Conservation (phyloP, 2,113 vertebrate species). For the Meleagris gallopavo region DNA sequence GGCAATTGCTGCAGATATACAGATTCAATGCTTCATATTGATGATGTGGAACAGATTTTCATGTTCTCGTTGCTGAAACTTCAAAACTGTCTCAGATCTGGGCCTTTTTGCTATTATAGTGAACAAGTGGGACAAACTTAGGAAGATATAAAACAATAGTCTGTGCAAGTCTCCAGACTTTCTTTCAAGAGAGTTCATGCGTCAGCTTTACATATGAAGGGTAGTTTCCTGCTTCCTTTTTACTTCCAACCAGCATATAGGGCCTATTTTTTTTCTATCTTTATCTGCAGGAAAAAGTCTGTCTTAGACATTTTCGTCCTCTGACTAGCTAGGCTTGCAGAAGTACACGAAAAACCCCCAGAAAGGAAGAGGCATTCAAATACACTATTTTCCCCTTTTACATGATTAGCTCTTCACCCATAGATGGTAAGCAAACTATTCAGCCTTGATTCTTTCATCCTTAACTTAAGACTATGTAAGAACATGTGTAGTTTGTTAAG, state of each 20-base stretch:
- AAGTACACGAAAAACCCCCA: not conserved
- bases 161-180: not conserved
- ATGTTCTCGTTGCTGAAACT: slow-evolving; percentile 1
- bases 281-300: not conserved
- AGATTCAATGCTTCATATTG: slow-evolving; percentile 5
- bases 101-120: not conserved
- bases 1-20: slow-evolving; percentile 20
- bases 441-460: not conserved
- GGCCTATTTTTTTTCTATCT: not conserved
- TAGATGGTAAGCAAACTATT: not conserved
- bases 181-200: not conserved
- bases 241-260: not conserved
- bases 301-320: not conserved
- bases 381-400: not conserved
- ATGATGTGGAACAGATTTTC: slow-evolving; percentile 52
- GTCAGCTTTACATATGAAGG: not conserved
- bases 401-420: not conserved
- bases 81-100: not conserved
- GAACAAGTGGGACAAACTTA: not conserved
- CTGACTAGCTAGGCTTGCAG: not conserved
- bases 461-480: not conserved
- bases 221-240: not conserved
- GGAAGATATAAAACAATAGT: not conserved
- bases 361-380: not conserved
- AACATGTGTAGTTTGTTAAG: not conserved